Base-by-base conservation (phyloP, 2,113 vertebrate species). In the Lasiurus cinereus region DNA sequence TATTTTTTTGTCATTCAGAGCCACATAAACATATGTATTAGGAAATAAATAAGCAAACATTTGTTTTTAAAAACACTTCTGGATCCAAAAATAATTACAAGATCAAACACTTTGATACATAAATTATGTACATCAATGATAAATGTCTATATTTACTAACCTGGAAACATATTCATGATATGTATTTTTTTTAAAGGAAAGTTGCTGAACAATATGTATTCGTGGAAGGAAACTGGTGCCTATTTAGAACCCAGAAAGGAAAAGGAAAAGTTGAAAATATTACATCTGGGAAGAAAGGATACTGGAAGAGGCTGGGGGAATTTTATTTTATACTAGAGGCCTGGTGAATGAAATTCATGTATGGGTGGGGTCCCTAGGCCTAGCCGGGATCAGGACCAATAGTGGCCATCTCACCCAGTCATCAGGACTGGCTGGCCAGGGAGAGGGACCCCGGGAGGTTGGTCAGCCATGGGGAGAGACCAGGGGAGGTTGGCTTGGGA, bases 91-190 rank as follows among this genome's bases (percentile, higher is more conserved):
- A 29, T 50, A 64, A 46, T 66, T 48, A 90, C 0, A 74, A 46
- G 22, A 48, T 62, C 11, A 84, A 50, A 76, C 79, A 84, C 62
- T 59, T 14, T 62, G 21, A 77, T 36, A 21, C 3, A 56, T 16
- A 79, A 88, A 77, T 59, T 76, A 86, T 31, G 3, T 88, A 80
- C 18, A 95, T 33, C 74, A 86, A 43, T 92, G 33, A 92, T 31
- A 92, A 83, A 94, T 93, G 31, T 12, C 29, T 85, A 21, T 27
- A 69, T 27, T 4, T 90, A 94, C 62, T 88, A 18, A 43, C 18
- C 22, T 91, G 15, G 15, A 88, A 88, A 88, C 14, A 93, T n/a
- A 62, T 5, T 10, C 18, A 62, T 21, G 4, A 52, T 70, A 86
- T 6, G 31, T 69, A 62, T 36, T 73, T 36, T 48, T 59, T 59